Base-by-base conservation (phyloP, 2,113 vertebrate genomes). In the Prochilodus magdalenae region DNA sequence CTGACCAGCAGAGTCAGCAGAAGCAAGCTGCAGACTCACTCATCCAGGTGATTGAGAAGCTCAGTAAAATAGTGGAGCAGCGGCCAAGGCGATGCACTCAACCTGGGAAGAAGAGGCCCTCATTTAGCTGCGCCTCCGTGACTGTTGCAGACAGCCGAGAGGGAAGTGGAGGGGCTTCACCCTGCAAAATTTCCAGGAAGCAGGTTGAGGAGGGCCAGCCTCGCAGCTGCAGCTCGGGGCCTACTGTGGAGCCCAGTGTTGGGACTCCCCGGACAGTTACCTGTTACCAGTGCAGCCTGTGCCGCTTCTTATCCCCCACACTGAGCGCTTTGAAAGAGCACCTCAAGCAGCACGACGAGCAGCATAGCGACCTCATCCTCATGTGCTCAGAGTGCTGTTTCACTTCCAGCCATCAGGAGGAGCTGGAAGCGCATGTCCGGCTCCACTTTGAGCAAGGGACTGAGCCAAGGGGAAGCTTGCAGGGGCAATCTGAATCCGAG, bases 11-110 rank as follows among this genome's bases (percentile, higher is more conserved):
- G 53, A 0, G 82, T 92, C 77, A 89, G 85, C 89, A 81, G 0
- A 93, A 91, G 83, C 95, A 95, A 66, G 89, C 91, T 0, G 91
- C 96, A 0, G 95, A 98, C 79, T 97, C 97, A 0, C 93, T 99
- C 59, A 97, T 98, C 86, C 95, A 97, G 13, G 97, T 99, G 79
- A 99, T 99, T 33, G 95, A 99, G 89, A 99, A 99, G 81, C 94
- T 99, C 85, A 98, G 96, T 90, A 97, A 95, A 90, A 99, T 99
- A 44, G 97, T 99, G 67, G 96, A 97, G 87, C 96, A 97, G 87
- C 95, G 94, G 55, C 95, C 96, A 0, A 94, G 95, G 36, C 95
- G 92, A 88, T 96, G 94, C 86, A 85, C 93, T 62, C 59, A 95
- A n/a, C 93, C 94, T 51, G 95, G 94, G 75, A 96, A 94, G 80